phyloP scores from a whole-genome alignment of 37 sponge, comb jelly and placozoan genomes.

The Beroe ovata region DNA sequence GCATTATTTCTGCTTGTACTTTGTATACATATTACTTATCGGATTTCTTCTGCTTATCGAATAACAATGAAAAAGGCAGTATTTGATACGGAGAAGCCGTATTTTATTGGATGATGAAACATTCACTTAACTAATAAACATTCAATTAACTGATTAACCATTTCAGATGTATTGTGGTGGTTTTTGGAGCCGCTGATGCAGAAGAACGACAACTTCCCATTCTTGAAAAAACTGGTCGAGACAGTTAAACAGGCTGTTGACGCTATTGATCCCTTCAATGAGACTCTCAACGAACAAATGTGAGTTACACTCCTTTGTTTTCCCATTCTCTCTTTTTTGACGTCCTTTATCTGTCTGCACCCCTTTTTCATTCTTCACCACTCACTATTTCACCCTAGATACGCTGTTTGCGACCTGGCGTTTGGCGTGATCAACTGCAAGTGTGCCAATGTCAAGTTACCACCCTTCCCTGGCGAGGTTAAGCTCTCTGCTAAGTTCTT shows the following conservation, averaged over 20 bases:
- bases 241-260: conserved; percentile 82
- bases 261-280: conserved; percentile 75
- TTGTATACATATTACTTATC: no score
- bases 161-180: conserved; percentile 73
- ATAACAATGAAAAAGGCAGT: no score
- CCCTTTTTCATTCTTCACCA: no score
- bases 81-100: no score
- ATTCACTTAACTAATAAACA: no score
- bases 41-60: no score
- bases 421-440: conserved; percentile 61
- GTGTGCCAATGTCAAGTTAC: conserved; percentile 58
- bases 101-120: no score
- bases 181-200: conserved; percentile 81
- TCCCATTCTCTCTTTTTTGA: no score
- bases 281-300: conserved; percentile 71
- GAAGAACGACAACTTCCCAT: conserved; percentile 76
- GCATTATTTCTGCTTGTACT: no score
- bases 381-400: background rate
- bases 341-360: no score
- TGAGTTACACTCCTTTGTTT: no score
- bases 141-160: no score
- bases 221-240: conserved; percentile 75
- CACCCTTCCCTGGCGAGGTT: conserved; percentile 61
- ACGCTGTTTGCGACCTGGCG: conserved; percentile 57
- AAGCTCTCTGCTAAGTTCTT: conserved; percentile 61